phyloP scores from a whole-genome alignment of 2,113 vertebrate genomes.

The Thalassarche chlororhynchos region DNA sequence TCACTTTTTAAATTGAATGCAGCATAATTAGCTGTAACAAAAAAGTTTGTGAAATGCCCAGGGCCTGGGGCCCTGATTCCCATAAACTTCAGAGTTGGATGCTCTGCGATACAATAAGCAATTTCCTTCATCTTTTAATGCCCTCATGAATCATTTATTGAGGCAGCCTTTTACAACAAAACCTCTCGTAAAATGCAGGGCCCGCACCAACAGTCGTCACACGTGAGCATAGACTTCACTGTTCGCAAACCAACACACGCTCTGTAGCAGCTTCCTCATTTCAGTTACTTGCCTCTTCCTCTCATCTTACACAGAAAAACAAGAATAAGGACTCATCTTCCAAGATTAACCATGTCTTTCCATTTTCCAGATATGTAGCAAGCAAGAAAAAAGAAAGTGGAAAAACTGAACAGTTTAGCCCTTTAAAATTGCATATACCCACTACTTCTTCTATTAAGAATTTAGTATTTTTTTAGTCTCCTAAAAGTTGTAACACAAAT shows the following conservation, averaged over 20 bases:
- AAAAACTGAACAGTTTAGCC: not conserved
- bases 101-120: slow-evolving; percentile 38
- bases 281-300: not conserved
- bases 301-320: not conserved
- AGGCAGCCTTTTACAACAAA: slow-evolving; percentile 13
- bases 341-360: not conserved
- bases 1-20: slow-evolving; percentile 21
- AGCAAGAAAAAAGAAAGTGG: not conserved
- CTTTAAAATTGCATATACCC: not conserved
- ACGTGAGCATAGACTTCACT: not conserved
- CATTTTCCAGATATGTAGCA: not conserved
- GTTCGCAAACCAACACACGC: not conserved
- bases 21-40: slow-evolving; percentile 28
- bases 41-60: slow-evolving; percentile 28
- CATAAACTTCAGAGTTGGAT: slow-evolving; percentile 45
- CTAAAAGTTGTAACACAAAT: not conserved
- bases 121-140: slow-evolving; percentile 65
- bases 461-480: not conserved
- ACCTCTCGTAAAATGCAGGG: not conserved
- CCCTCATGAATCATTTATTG: slow-evolving; percentile 38
- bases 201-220: not conserved
- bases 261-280: not conserved
- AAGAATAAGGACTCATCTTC: not conserved
- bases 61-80: not conserved
- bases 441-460: not conserved